phyloP scores from a whole-genome alignment of 2,888 invertebrate genomes.

The Diarsia rubi region DNA sequence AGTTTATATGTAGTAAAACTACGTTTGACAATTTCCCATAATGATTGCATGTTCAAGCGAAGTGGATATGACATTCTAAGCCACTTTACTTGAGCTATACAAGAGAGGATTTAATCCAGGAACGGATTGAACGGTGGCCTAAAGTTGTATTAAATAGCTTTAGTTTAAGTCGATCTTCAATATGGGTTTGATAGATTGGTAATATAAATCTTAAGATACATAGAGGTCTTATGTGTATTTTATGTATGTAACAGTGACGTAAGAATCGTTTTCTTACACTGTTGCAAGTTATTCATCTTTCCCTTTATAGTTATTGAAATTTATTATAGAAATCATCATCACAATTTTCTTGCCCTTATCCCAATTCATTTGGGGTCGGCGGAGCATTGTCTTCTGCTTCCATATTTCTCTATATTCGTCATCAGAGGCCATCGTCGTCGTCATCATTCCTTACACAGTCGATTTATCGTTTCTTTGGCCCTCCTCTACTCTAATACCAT shows the following conservation, averaged over 20 bases:
- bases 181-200: conserved; percentile 11
- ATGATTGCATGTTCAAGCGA: not conserved
- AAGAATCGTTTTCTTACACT: not conserved
- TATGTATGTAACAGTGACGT: not conserved
- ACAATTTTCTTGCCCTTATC: too few relatives aligned
- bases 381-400: too few relatives aligned
- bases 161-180: conserved; percentile 30
- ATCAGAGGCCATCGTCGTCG: too few relatives aligned
- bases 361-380: too few relatives aligned
- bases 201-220: conserved; percentile 1
- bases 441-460: too few relatives aligned
- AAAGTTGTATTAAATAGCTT: conserved; percentile 29
- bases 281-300: not conserved
- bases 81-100: conserved; percentile 30
- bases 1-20: conserved; percentile 3
- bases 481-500: too few relatives aligned
- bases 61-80: conserved; percentile 37
- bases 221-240: not conserved
- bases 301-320: not conserved
- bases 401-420: too few relatives aligned
- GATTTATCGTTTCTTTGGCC: too few relatives aligned
- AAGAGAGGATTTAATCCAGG: conserved; percentile 22
- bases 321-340: too few relatives aligned
- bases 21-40: not conserved
- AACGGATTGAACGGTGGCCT: conserved; percentile 14